phyloP scores from a whole-genome alignment of 2,797 vertebrate species.

The Clarias laeviceps region DNA sequence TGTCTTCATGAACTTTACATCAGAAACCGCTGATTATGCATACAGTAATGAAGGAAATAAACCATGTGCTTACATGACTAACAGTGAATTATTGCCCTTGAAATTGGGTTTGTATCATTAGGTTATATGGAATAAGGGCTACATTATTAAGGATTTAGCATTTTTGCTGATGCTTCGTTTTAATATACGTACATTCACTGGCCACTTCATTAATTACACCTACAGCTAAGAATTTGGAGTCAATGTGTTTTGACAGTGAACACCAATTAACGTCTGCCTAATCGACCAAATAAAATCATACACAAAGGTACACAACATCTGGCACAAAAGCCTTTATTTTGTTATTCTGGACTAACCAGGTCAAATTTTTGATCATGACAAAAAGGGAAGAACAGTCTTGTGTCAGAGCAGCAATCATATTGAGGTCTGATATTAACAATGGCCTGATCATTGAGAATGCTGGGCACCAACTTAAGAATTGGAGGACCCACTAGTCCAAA shows the following conservation, averaged over 20 bases:
- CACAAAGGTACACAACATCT: neutral
- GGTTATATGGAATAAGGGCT: neutral
- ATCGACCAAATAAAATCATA: neutral
- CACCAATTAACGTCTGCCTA: neutral
- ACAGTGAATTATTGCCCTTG: constrained; percentile 5
- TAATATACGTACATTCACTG: neutral
- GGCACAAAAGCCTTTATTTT: too few relatives aligned
- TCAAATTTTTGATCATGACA: neutral
- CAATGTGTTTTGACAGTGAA: neutral
- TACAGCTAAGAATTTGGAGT: neutral
- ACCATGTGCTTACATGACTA: constrained; percentile 1
- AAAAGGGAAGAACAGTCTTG: neutral
- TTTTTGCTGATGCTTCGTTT: neutral
- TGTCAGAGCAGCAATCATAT: neutral
- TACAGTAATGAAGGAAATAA: constrained; percentile 1
- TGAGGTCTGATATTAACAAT: neutral
- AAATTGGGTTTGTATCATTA: neutral
- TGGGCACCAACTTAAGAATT: neutral
- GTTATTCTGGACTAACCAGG: neutral
- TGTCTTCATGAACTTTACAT: constrained; percentile 23
- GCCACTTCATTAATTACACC: neutral
- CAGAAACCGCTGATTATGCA: constrained; percentile 1
- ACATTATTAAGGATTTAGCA: neutral
- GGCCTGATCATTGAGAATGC: neutral
- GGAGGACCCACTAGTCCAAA: neutral